Base-by-base conservation (phyloP, 2,888 invertebrate species). In the Tetragonisca angustula region DNA sequence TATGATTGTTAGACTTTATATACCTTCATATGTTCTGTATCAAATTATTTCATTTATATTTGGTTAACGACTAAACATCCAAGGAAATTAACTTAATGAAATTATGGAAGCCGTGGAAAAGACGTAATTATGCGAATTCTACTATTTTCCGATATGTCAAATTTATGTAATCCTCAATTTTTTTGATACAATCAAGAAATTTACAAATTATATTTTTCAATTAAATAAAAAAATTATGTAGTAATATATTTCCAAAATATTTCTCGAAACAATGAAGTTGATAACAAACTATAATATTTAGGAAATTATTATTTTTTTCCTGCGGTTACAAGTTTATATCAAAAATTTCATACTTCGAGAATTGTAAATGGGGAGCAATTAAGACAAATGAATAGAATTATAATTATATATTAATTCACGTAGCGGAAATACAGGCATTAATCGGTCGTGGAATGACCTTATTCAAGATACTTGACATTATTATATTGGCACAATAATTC, bases 51-150 rank as follows among this genome's bases (percentile, higher is more conserved):
- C 6, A 52, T 65, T 65, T 17, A 54, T 65, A 61, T 32, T 61
- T 49, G 17, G 24, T 70, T 43, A 54, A 64, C 24, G 19, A 52
- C 21, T 72, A 72, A 79, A 83, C 15, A 15, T 56, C 56, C 15
- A 67, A 75, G 64, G 71, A 84, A 84, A 82, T 65, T 62, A 77
- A 76, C 73, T 70, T 86, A 88, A 89, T 84, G 80, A 79, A 83
- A 88, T 89, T 88, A 89, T 86, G 72, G 86, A 89, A 89, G 87
- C 88, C 81, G 59, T 71, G 69, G 59, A 81, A 87, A 52, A 62
- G 74, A 59, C 74, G 78, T 78, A 73, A 79, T 77, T 80, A 82
- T 84, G 69, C 79, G 50, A 81, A 72, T 84, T 86, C 75, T 75
- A 73, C 43, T 56, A 69, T 59, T 78, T 73, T 74, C 75, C 78